Evolutionary conservation across 2,888 invertebrate species (phyloP).

Genomic region (Dolichomitus sp.): DNA sequence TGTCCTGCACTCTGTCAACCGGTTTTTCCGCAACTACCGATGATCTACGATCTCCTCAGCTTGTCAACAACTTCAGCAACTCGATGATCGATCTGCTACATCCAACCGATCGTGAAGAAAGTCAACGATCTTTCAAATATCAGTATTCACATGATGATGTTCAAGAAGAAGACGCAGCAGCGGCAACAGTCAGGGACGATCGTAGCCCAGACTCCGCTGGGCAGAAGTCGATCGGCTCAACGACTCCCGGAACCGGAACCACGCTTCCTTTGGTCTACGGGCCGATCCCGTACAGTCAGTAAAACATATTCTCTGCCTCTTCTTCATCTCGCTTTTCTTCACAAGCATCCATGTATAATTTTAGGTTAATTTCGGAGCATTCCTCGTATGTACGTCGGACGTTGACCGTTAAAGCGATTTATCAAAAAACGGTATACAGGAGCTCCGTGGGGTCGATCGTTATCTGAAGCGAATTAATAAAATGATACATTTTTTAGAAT

Average conservation of each 20-base stretch:
- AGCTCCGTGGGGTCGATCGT: slow-evolving; percentile 45
- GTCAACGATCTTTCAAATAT: slow-evolving; percentile 45
- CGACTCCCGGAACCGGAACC: slow-evolving; percentile 83
- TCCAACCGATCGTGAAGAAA: slow-evolving; percentile 20
- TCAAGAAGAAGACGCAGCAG: slow-evolving; percentile 44
- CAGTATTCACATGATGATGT: slow-evolving; percentile 15
- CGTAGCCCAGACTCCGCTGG: slow-evolving; percentile 62
- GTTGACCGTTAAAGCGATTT: slow-evolving; percentile 54
- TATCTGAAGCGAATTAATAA: slow-evolving; percentile 16
- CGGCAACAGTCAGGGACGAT: slow-evolving; percentile 47
- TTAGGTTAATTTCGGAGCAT: slow-evolving; percentile 52
- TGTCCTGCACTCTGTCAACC: slow-evolving; percentile 10
- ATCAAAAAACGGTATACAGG: slow-evolving; percentile 30
- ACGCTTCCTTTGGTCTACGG: slow-evolving; percentile 92
- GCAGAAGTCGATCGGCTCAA: slow-evolving; percentile 72
- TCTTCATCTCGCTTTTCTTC: slow-evolving; percentile 20
- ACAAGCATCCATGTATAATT: slow-evolving; percentile 35
- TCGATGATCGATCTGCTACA: slow-evolving; percentile 73
- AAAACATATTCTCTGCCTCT: slow-evolving; percentile 73
- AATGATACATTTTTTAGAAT: too few relatives aligned
- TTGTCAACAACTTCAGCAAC: slow-evolving; percentile 79
- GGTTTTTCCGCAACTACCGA: slow-evolving; percentile 54
- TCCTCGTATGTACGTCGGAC: slow-evolving; percentile 34
- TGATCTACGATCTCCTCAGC: slow-evolving; percentile 79
- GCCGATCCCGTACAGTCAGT: slow-evolving; percentile 93